Conservation (phyloP, 2,797 vertebrate genomes). For the Urocyon cinereoargenteus region DNA sequence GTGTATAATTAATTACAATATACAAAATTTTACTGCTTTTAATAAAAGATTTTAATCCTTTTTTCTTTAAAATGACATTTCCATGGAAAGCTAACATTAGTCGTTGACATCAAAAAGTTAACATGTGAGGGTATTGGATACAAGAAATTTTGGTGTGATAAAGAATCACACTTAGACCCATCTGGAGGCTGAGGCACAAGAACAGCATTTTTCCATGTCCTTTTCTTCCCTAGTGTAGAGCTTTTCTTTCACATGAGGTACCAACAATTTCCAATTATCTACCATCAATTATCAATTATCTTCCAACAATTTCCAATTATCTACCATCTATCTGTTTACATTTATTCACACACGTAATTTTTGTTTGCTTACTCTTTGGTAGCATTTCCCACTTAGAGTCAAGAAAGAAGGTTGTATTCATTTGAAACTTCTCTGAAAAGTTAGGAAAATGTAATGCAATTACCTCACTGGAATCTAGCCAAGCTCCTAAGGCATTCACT, state of each 20-base stretch:
- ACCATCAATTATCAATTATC: too few species aligned
- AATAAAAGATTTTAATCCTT: neutral
- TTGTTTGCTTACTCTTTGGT: neutral
- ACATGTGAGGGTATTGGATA: neutral
- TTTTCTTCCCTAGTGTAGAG: neutral
- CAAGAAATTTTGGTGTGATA: neutral
- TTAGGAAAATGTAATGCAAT: slow-evolving; percentile 3
- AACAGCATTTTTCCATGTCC: neutral
- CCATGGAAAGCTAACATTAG: neutral
- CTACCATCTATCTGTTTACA: neutral
- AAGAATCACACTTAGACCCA: neutral
- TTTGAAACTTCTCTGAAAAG: slow-evolving; percentile 37
- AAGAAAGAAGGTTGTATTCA: neutral
- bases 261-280: neutral
- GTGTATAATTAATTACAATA: neutral
- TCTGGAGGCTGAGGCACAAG: neutral
- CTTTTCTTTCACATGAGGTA: neutral
- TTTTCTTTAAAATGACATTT: neutral
- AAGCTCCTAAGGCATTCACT: neutral
- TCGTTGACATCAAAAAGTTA: neutral
- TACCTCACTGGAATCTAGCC: neutral
- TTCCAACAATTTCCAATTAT: neutral
- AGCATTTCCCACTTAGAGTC: neutral
- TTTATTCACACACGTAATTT: neutral
- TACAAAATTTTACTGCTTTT: neutral